Conservation (phyloP, 2,113 vertebrate species). For the Atlantisia rogersi region DNA sequence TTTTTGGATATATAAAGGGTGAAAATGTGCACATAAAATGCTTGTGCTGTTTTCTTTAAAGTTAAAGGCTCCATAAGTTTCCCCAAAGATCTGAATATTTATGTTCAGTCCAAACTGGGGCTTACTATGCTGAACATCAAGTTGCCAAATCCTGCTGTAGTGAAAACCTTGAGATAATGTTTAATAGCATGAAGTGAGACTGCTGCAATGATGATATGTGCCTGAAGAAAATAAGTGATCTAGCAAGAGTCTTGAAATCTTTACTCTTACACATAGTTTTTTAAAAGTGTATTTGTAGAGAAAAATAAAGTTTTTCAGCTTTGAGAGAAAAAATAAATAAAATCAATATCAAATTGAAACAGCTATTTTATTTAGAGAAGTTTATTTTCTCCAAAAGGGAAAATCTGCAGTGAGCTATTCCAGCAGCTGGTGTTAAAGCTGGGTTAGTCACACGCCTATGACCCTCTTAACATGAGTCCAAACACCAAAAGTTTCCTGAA, state of each 20-base stretch:
- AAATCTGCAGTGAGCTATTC: not conserved
- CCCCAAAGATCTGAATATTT: not conserved
- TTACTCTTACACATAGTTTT: not conserved
- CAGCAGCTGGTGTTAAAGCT: not conserved
- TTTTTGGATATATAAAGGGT: not conserved
- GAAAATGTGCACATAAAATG: not conserved
- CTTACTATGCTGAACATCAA: not conserved
- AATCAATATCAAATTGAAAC: not conserved
- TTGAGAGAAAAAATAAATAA: not conserved
- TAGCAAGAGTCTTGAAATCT: not conserved
- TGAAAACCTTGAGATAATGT: constrained; percentile 2
- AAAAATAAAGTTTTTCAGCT: not conserved
- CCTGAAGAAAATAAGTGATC: not conserved
- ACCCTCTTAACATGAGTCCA: not conserved
- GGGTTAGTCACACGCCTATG: not conserved
- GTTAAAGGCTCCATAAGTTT: not conserved
- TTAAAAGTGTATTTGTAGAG: not conserved
- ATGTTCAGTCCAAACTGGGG: not conserved
- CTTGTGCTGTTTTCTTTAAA: not conserved
- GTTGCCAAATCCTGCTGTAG: constrained; percentile 4
- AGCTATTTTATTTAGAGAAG: not conserved
- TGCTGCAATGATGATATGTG: not conserved
- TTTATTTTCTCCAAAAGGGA: not conserved
- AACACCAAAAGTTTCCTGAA: not conserved
- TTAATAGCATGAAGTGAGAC: not conserved